Evolutionary conservation across 1,140 invertebrate species (phyloP).

Genomic region (Meloidogyne floridensis): DNA sequence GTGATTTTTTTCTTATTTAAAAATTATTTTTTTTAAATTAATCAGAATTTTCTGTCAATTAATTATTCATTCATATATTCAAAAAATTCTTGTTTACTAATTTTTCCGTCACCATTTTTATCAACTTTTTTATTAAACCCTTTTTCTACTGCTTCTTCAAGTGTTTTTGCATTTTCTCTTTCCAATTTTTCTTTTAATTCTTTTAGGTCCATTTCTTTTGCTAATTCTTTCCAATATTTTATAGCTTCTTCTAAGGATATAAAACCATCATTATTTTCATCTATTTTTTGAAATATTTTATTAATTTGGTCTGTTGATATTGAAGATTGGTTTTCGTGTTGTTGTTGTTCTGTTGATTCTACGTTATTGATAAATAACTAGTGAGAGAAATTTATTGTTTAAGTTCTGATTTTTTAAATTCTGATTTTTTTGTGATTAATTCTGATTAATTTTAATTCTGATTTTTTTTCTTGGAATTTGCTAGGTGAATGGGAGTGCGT

Average conservation of each 20-base stretch:
- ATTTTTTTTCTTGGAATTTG: no score
- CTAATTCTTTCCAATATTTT: constrained; percentile 8
- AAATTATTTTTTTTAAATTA: background rate
- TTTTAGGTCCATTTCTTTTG: constrained; percentile 17
- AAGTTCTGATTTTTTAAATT: no score
- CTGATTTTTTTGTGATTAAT: no score
- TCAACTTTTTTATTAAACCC: constrained; percentile 25
- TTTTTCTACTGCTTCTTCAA: constrained; percentile 18
- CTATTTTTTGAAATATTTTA: constrained; percentile 11
- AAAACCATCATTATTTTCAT: background rate
- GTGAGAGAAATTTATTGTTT: no score
- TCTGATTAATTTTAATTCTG: no score
- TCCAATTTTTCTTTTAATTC: constrained; percentile 17
- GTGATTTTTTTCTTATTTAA: no score
- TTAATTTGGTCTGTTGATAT: constrained; percentile 1
- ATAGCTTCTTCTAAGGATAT: constrained; percentile 3
- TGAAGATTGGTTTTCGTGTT: background rate
- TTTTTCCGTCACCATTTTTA: constrained; percentile 5
- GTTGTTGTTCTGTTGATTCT: background rate
- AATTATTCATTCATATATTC: constrained; percentile 27
- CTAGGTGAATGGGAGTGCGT: no score
- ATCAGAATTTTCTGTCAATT: background rate
- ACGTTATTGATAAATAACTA: background rate
- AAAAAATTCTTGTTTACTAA: constrained; percentile 17
- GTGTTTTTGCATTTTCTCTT: constrained; percentile 19